Evolutionary conservation across 2,113 vertebrate species (phyloP).

Genomic region (Bos javanicus): DNA sequence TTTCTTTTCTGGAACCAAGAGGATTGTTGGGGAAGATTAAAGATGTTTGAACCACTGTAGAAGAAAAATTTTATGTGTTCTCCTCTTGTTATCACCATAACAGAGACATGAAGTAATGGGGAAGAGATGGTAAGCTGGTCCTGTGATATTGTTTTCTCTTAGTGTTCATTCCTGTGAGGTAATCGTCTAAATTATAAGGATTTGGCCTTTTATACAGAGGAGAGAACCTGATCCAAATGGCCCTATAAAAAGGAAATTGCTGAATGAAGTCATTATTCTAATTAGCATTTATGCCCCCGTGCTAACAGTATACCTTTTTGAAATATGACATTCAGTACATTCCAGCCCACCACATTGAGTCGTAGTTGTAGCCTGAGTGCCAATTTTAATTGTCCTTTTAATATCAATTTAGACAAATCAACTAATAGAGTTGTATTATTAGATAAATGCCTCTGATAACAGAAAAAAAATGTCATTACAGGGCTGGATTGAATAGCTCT

Average conservation of each 20-base stretch:
- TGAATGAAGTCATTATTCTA: slow-evolving; percentile 79
- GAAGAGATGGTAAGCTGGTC: not conserved
- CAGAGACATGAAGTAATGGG: not conserved
- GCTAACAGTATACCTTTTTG: slow-evolving; percentile 68
- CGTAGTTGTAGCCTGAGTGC: slow-evolving; percentile 36
- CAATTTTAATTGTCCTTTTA: slow-evolving; percentile 75
- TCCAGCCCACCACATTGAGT: slow-evolving; percentile 59
- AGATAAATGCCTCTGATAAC: slow-evolving; percentile 49
- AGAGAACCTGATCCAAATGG: slow-evolving; percentile 73
- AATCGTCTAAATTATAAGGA: slow-evolving; percentile 76
- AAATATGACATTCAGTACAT: slow-evolving; percentile 52
- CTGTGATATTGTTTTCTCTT: slow-evolving; percentile 62
- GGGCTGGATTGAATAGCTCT: not conserved
- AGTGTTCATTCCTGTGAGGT: slow-evolving; percentile 66
- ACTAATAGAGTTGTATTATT: slow-evolving; percentile 48
- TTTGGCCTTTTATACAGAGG: slow-evolving; percentile 70
- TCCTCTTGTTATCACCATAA: not conserved
- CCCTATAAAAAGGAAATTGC: slow-evolving; percentile 75
- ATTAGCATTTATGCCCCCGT: slow-evolving; percentile 75
- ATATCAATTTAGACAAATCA: slow-evolving; percentile 71
- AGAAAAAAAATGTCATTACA: slow-evolving; percentile 51
- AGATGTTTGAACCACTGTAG: not conserved
- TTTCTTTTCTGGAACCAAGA: not conserved
- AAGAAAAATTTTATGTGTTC: not conserved
- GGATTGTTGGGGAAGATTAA: not conserved